A percentile compares a stretch with the other conserved stretches of the same genome.
phyloP scores from a whole-genome alignment of 2,888 invertebrate genomes.

The Protophormia terraenovae region DNA sequence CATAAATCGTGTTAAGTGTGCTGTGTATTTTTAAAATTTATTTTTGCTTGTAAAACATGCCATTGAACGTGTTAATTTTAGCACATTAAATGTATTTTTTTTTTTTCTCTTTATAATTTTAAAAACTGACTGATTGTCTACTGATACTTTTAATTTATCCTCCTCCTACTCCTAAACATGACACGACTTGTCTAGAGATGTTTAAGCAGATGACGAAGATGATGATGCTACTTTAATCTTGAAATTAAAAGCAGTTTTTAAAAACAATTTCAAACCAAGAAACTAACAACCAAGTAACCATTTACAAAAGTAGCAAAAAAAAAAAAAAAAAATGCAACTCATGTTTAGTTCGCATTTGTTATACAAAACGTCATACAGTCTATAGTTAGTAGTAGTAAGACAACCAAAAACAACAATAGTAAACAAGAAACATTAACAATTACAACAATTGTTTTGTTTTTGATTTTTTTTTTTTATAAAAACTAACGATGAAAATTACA shows the following conservation, averaged over 20 bases:
- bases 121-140: slow-evolving; percentile 13
- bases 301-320: not conserved
- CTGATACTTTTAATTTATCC: slow-evolving; percentile 39
- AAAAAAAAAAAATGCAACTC: slow-evolving; percentile 60
- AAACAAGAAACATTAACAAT: slow-evolving; percentile 5
- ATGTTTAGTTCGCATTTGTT: slow-evolving; percentile 65
- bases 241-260: slow-evolving; percentile 49
- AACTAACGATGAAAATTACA: slow-evolving; percentile 54
- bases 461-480: not conserved
- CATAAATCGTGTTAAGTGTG: slow-evolving; percentile 3
- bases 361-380: slow-evolving; percentile 60
- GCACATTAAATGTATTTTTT: slow-evolving; percentile 58
- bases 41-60: slow-evolving; percentile 30
- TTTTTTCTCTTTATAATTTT: not conserved
- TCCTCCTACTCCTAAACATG: slow-evolving; percentile 19
- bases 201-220: slow-evolving; percentile 28
- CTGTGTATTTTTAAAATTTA: not conserved
- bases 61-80: slow-evolving; percentile 63
- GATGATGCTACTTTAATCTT: slow-evolving; percentile 52
- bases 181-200: slow-evolving; percentile 55
- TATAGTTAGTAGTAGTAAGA: slow-evolving; percentile 18
- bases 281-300: not conserved
- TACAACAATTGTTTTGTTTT: slow-evolving; percentile 9
- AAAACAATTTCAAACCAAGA: not conserved
- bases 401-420: slow-evolving; percentile 26